These are phyloP conservation scores for Diachasma alloeum DNA, from an alignment of 1,140 invertebrate genomes.

Conservation along the genomic window DNA sequence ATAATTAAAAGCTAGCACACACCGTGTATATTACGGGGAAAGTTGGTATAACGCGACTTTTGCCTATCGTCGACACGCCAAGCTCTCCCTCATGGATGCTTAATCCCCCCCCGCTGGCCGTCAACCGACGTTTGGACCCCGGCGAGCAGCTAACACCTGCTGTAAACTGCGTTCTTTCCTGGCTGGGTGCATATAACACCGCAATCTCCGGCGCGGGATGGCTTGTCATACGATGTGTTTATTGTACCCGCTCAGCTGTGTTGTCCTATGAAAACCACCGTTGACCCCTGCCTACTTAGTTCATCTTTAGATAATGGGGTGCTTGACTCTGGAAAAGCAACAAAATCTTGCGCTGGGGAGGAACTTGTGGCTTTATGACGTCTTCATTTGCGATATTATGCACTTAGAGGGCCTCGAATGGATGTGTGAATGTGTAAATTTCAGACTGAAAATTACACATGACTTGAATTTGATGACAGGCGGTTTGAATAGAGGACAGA, in stretches of 20 bases:
- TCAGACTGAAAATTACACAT: too few species aligned
- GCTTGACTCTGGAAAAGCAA: too few species aligned
- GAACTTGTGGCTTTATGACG: too few species aligned
- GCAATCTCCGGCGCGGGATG: conserved; percentile 27
- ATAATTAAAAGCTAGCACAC: conserved; percentile 11
- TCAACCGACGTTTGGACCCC: neutral
- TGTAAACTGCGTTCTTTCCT: neutral
- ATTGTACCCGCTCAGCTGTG: neutral
- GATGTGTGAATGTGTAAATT: too few species aligned
- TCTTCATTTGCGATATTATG: too few species aligned
- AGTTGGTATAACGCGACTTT: conserved; percentile 5
- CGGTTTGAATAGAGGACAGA: too few species aligned
- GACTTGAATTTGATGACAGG: too few species aligned
- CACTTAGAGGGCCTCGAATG: too few species aligned
- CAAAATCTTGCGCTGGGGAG: too few species aligned
- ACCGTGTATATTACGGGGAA: neutral
- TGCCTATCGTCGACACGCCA: conserved; percentile 34
- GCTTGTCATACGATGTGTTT: neutral
- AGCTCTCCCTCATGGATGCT: neutral
- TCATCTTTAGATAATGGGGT: too few species aligned
- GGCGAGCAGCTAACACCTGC: neutral
- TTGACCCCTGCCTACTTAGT: too few species aligned
- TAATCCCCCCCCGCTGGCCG: neutral
- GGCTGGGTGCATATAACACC: conserved; percentile 6
- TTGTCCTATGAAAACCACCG: too few species aligned